These are phyloP conservation scores for Leucosticte australis DNA, from an alignment of 2,113 vertebrate species.

Conservation along the genomic window DNA sequence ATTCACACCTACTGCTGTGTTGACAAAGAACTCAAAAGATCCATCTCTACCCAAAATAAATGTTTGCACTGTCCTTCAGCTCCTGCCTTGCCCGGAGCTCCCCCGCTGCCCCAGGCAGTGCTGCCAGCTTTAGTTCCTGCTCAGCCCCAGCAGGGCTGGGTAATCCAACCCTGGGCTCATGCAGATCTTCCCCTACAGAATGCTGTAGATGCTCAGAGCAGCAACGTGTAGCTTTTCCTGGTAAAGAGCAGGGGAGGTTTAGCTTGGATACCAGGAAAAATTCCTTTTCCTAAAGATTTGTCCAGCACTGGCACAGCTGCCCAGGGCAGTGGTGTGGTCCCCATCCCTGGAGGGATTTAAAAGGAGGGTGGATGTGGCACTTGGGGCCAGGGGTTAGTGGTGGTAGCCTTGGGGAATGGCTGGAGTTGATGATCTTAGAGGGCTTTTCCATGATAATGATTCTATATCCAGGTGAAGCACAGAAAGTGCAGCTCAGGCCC, in stretches of 20 bases:
- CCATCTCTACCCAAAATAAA: accelerated
- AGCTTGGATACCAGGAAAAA: neutral
- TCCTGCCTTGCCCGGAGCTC: neutral
- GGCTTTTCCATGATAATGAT: neutral
- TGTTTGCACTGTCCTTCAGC: neutral
- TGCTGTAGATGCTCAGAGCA: neutral
- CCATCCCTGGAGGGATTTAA: neutral
- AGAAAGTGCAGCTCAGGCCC: neutral
- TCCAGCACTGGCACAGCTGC: neutral
- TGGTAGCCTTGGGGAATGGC: neutral
- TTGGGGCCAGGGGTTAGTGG: neutral
- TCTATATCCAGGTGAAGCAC: neutral
- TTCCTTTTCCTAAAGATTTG: neutral
- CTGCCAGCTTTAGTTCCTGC: neutral
- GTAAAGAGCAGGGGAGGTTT: neutral
- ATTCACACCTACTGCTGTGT: neutral
- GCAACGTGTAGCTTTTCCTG: neutral
- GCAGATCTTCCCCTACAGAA: neutral
- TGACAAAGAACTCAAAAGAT: neutral
- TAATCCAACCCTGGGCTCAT: accelerated
- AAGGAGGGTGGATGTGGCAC: neutral
- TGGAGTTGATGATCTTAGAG: neutral
- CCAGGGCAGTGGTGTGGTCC: neutral
- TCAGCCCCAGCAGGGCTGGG: neutral
- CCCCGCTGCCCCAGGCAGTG: neutral